Percentiles rank a stretch among this genome's conserved stretches.
These are phyloP conservation scores for Drosophila pachea DNA, from an alignment of 1,140 invertebrate genomes.

Conservation along the genomic window DNA sequence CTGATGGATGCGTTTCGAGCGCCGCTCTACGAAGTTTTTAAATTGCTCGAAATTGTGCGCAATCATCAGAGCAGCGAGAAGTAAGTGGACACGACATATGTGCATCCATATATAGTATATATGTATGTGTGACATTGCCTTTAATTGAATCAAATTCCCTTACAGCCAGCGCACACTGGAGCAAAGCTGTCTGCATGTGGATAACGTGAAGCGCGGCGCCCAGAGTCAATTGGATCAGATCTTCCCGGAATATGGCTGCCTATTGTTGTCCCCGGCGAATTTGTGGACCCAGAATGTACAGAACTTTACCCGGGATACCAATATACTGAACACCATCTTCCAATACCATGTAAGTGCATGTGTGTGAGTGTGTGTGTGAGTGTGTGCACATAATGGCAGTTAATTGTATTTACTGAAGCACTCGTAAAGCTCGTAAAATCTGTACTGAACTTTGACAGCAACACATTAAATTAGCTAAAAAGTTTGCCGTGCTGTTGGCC, in stretches of 20 bases:
- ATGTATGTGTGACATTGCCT: slow-evolving; percentile 37
- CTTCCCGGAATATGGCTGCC: slow-evolving; percentile 93
- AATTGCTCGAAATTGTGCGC: slow-evolving; percentile 89
- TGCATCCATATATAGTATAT: slow-evolving; percentile 13
- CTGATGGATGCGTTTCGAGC: slow-evolving; percentile 93
- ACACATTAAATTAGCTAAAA: slow-evolving; percentile 2
- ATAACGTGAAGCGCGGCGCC: slow-evolving; percentile 84
- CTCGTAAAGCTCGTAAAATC: slow-evolving; percentile 4
- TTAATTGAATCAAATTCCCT: slow-evolving; percentile 57
- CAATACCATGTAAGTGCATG: slow-evolving; percentile 85
- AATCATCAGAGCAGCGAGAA: slow-evolving; percentile 89
- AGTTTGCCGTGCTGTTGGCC: not conserved
- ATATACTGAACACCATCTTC: slow-evolving; percentile 89
- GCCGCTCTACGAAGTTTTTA: slow-evolving; percentile 92
- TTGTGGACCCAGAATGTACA: slow-evolving; percentile 92
- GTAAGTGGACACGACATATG: slow-evolving; percentile 80
- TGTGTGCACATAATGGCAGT: not conserved
- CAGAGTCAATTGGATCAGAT: slow-evolving; percentile 80
- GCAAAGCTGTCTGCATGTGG: slow-evolving; percentile 92
- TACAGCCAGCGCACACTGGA: slow-evolving; percentile 84
- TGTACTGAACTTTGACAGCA: slow-evolving; percentile 18
- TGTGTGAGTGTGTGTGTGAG: not conserved
- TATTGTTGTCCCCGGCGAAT: slow-evolving; percentile 95
- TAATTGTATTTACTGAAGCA: slow-evolving; percentile 14
- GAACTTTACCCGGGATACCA: slow-evolving; percentile 86